Conservation (phyloP, 2,113 vertebrate genomes). For the Todiramphus chloris region DNA sequence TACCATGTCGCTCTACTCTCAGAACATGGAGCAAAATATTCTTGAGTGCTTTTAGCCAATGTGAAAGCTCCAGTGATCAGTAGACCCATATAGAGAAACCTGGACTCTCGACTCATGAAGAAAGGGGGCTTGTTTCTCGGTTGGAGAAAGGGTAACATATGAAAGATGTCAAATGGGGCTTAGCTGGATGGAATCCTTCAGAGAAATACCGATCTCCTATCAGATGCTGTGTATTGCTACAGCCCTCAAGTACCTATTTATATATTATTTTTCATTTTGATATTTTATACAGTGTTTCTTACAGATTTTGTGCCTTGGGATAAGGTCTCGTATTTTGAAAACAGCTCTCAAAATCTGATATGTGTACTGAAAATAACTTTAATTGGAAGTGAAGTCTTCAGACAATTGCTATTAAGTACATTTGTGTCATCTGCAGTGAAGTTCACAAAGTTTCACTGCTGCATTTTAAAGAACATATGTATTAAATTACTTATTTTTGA, state of each 20-base stretch:
- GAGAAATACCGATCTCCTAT: not conserved
- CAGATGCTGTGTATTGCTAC: not conserved
- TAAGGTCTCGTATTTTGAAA: not conserved
- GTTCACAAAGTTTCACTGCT: not conserved
- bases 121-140: not conserved
- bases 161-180: not conserved
- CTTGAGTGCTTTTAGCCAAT: not conserved
- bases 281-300: not conserved
- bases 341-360: not conserved
- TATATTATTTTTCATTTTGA: not conserved
- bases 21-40: not conserved
- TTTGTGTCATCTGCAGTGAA: not conserved
- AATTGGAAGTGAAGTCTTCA: not conserved
- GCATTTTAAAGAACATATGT: not conserved
- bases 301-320: not conserved
- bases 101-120: accelerated
- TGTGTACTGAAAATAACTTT: not conserved
- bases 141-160: not conserved
- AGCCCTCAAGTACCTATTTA: not conserved
- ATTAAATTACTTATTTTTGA: not conserved
- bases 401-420: not conserved
- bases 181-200: not conserved
- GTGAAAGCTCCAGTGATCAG: not conserved
- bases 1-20: not conserved
- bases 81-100: not conserved